Percentiles rank a stretch among this genome's conserved stretches.
phyloP scores from a whole-genome alignment of 2,797 vertebrate species.

The Smutsia temminckii region DNA sequence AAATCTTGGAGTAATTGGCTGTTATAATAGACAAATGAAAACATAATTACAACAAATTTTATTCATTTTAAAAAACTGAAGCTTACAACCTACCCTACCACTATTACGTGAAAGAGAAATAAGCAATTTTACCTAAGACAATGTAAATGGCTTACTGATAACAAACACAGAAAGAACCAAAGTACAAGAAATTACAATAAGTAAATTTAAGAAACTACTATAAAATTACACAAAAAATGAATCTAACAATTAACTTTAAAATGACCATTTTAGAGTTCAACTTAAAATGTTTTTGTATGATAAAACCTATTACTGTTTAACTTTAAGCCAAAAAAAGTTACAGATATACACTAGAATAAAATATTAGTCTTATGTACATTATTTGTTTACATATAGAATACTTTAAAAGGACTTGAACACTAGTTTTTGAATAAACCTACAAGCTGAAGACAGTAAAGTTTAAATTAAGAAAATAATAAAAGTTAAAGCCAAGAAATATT shows the following conservation, averaged over 20 bases:
- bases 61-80: neutral
- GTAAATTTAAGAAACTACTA: neutral
- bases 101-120: neutral
- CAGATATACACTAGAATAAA: neutral
- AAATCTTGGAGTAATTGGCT: neutral
- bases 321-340: neutral
- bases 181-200: neutral
- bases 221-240: neutral
- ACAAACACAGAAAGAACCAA: neutral
- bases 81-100: neutral
- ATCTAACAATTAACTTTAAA: neutral
- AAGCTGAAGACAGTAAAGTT: neutral
- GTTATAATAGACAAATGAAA: neutral
- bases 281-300: neutral
- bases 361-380: neutral
- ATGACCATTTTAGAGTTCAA: neutral
- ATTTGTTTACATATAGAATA: slow-evolving; percentile 19
- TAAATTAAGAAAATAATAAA: slow-evolving; percentile 7
- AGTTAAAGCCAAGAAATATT: neutral
- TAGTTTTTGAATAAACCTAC: neutral
- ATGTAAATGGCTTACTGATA: neutral
- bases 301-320: neutral
- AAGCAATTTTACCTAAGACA: neutral
- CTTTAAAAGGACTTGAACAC: neutral
- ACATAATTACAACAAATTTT: neutral